Conservation (phyloP, 2,113 vertebrate species). For the Leptodactylus fuscus region DNA sequence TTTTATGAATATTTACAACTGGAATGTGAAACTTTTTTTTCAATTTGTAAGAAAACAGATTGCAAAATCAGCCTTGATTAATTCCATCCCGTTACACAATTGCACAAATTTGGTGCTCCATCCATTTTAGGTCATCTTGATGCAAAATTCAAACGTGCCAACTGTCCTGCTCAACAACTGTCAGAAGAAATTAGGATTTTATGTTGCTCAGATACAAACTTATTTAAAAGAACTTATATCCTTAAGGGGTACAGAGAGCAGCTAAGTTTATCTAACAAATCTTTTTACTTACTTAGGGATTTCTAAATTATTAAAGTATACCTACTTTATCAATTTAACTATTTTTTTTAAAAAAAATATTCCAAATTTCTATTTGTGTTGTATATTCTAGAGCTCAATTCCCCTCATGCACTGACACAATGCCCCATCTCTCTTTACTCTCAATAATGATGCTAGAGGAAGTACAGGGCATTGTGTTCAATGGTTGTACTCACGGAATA, state of each 20-base stretch:
- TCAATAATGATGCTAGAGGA: no score
- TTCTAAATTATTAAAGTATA: not conserved
- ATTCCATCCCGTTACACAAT: slow-evolving; percentile 66
- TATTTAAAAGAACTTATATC: slow-evolving; percentile 27
- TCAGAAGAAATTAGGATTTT: slow-evolving; percentile 67
- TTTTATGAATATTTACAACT: slow-evolving; percentile 12
- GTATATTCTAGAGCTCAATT: no score
- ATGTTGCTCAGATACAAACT: slow-evolving; percentile 56
- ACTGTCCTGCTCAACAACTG: slow-evolving; percentile 70
- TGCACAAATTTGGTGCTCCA: slow-evolving; percentile 66
- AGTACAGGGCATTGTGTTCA: no score
- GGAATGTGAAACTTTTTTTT: not conserved
- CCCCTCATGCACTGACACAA: no score
- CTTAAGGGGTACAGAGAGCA: not conserved
- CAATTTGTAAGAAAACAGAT: slow-evolving; percentile 64
- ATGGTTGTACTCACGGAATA: no score
- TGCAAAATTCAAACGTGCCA: slow-evolving; percentile 72
- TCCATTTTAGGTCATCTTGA: slow-evolving; percentile 67
- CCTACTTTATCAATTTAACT: not conserved
- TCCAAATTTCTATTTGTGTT: no score
- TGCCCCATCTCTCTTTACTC: no score
- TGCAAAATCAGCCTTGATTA: slow-evolving; percentile 69
- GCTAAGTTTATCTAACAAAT: not conserved
- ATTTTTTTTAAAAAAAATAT: no score
- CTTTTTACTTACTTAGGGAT: not conserved